Evolutionary conservation across 64 coral and sea anemone species (phyloP).

Genomic region (Montipora sp.): DNA sequence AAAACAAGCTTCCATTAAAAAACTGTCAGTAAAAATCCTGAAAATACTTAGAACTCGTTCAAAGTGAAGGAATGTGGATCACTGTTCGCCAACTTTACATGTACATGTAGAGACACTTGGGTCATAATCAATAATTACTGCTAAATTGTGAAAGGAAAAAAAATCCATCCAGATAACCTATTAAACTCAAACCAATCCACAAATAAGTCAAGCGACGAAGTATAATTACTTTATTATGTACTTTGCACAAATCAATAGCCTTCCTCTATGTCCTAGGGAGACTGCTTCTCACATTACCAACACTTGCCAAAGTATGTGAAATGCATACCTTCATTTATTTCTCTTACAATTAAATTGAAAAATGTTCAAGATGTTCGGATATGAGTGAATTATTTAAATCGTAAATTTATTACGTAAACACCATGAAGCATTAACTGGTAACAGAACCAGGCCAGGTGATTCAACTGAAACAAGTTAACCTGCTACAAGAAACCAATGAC

Average conservation of each 20-base stretch:
- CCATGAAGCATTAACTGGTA: not conserved
- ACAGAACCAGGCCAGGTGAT: not conserved
- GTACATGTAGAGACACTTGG: too few species aligned
- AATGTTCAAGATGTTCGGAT: not conserved
- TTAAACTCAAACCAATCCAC: not conserved
- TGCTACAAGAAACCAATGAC: conserved; percentile 26
- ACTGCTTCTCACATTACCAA: not conserved
- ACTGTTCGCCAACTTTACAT: too few species aligned
- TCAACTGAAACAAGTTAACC: not conserved
- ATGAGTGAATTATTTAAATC: not conserved
- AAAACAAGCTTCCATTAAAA: too few species aligned
- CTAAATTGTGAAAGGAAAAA: too few species aligned
- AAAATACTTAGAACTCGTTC: too few species aligned
- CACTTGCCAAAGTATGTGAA: too few species aligned
- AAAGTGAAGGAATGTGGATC: too few species aligned
- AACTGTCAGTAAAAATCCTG: too few species aligned
- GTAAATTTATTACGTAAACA: not conserved
- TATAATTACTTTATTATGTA: not conserved
- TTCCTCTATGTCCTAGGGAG: too few species aligned
- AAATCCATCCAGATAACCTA: not conserved
- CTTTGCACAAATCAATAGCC: not conserved
- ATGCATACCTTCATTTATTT: too few species aligned
- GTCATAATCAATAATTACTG: too few species aligned
- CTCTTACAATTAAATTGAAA: too few species aligned
- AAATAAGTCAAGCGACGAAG: not conserved